phyloP scores from a whole-genome alignment of 2,113 vertebrate genomes.

The Chlamydotis undulata region DNA sequence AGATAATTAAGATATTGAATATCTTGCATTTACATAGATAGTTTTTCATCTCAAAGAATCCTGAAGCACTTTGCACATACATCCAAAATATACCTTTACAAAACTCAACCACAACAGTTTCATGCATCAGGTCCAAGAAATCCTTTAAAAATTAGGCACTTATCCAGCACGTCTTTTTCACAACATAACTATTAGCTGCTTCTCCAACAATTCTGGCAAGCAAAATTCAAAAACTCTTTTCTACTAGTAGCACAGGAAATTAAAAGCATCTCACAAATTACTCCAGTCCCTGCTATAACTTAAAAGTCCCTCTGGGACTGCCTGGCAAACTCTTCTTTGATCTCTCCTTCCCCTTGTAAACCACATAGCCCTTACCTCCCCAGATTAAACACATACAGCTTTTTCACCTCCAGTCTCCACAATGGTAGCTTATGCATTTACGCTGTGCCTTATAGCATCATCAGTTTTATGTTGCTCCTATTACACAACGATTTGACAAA shows the following conservation, averaged over 20 bases:
- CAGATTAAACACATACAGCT: slow-evolving; percentile 32
- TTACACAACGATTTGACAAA: background rate
- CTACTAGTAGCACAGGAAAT: slow-evolving; percentile 40
- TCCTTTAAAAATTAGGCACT: background rate
- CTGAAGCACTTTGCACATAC: background rate
- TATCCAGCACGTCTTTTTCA: background rate
- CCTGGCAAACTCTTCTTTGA: slow-evolving; percentile 27
- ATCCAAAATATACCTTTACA: background rate
- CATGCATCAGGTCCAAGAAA: background rate
- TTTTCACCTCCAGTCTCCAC: background rate
- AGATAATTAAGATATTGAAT: background rate
- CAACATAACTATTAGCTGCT: background rate
- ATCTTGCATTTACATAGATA: background rate
- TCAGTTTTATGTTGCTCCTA: background rate
- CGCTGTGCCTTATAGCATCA: background rate
- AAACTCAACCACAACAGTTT: background rate
- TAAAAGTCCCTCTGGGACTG: slow-evolving; percentile 1
- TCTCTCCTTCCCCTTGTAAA: slow-evolving; percentile 30
- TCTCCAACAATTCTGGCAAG: background rate
- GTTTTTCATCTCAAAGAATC: background rate
- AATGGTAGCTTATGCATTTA: background rate
- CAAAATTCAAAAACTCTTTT: background rate
- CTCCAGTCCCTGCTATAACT: background rate
- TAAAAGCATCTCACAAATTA: slow-evolving; percentile 41
- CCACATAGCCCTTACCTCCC: background rate